A percentile compares a stretch with the other conserved stretches of the same genome.
phyloP scores from a whole-genome alignment of 2,888 invertebrate species.

The Tinea pellionella region DNA sequence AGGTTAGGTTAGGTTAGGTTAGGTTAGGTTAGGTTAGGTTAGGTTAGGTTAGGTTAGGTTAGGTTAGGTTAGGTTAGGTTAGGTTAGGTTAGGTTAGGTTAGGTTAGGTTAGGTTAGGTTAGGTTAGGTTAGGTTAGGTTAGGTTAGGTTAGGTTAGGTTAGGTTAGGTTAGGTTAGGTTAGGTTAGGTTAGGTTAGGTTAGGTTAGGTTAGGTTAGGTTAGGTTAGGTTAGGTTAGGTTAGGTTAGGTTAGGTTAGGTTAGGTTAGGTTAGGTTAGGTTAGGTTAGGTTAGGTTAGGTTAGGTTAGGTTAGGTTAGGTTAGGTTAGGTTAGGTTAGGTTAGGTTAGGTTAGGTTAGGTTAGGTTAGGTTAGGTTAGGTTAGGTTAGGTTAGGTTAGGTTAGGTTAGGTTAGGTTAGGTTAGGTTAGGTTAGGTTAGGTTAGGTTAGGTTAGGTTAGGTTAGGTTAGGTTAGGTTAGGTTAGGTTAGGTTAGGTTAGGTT shows the following conservation, averaged over 20 bases:
- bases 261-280: slow-evolving; percentile 16
- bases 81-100: too few relatives aligned
- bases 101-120: slow-evolving; percentile 16
- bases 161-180: slow-evolving; percentile 16
- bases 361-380: slow-evolving; percentile 13
- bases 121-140: slow-evolving; percentile 16
- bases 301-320: slow-evolving; percentile 15
- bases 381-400: slow-evolving; percentile 13
- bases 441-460: slow-evolving; percentile 15
- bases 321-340: slow-evolving; percentile 15
- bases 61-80: too few relatives aligned
- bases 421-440: slow-evolving; percentile 15
- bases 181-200: slow-evolving; percentile 16
- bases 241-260: slow-evolving; percentile 16
- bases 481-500: slow-evolving; percentile 15
- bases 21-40: too few relatives aligned
- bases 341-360: slow-evolving; percentile 14
- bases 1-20: too few relatives aligned
- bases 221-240: slow-evolving; percentile 16
- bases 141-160: slow-evolving; percentile 16
- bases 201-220: slow-evolving; percentile 16
- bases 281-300: slow-evolving; percentile 16
- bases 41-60: too few relatives aligned
- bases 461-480: slow-evolving; percentile 15
- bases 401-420: slow-evolving; percentile 15